Conservation (phyloP, 2,113 vertebrate genomes). For the Prochilodus magdalenae region DNA sequence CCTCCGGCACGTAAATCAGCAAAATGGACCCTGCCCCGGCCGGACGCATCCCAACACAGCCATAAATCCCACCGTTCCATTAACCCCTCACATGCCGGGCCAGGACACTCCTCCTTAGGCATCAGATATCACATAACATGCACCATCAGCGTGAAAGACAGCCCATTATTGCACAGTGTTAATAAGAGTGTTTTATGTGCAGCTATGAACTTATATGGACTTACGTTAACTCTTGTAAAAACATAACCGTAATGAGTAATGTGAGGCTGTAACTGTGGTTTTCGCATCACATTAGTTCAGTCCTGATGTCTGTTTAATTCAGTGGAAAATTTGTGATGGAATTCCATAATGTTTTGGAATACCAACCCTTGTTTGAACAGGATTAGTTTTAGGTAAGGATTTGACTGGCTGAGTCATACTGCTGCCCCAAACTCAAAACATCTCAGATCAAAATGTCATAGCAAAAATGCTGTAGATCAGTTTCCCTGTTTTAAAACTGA, state of each 20-base stretch:
- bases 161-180: neutral
- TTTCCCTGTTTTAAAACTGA: too few species aligned
- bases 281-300: neutral
- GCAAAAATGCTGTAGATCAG: too few species aligned
- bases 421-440: too few species aligned
- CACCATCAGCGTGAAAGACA: conserved; percentile 10
- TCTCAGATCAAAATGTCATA: too few species aligned
- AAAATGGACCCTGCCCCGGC: conserved; percentile 74
- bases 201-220: neutral
- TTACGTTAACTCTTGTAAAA: neutral
- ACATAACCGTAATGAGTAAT: neutral
- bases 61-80: conserved; percentile 77
- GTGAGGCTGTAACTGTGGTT: conserved; percentile 1
- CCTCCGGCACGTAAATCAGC: conserved; percentile 78
- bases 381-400: too few species aligned
- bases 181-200: neutral
- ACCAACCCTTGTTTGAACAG: too few species aligned
- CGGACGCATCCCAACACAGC: conserved; percentile 69
- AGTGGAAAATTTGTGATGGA: too few species aligned
- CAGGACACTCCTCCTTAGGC: conserved; percentile 68
- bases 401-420: too few species aligned
- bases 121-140: conserved; percentile 68
- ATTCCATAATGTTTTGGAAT: too few species aligned
- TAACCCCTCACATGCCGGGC: conserved; percentile 73
- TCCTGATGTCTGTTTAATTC: too few species aligned